These are phyloP conservation scores for Aspiorhynchus laticeps DNA, from an alignment of 2,113 vertebrate genomes.

Conservation along the genomic window DNA sequence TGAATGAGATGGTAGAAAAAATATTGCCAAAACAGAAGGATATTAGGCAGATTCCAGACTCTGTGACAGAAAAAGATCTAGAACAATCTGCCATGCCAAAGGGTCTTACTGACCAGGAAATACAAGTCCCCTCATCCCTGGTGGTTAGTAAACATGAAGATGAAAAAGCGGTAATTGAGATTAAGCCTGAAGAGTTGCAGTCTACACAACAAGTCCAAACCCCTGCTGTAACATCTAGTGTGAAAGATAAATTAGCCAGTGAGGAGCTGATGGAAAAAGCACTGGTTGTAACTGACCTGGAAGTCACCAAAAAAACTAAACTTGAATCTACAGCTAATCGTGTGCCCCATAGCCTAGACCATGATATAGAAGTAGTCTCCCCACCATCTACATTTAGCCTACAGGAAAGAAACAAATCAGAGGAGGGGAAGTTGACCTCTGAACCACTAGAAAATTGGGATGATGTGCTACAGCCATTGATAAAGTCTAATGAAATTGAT, in stretches of 20 bases:
- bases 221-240: background rate
- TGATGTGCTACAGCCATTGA: conserved; percentile 49
- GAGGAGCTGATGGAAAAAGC: conserved; percentile 1
- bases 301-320: conserved; percentile 43
- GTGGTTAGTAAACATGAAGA: conserved; percentile 41
- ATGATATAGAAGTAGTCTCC: conserved; percentile 62
- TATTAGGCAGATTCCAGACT: conserved; percentile 8
- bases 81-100: conserved; percentile 10
- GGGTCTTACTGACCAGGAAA: background rate
- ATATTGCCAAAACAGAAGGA: background rate
- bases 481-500: conserved; percentile 62
- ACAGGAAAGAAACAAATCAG: conserved; percentile 52
- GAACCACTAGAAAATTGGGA: conserved; percentile 63
- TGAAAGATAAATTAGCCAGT: conserved; percentile 25
- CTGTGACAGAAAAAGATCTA: background rate
- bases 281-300: conserved; percentile 1
- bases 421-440: conserved; percentile 50
- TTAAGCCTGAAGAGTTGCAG: background rate
- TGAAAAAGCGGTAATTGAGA: conserved; percentile 29
- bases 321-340: conserved; percentile 48
- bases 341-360: conserved; percentile 41
- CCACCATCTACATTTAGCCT: conserved; percentile 63
- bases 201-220: background rate
- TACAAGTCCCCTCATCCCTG: background rate
- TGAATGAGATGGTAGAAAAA: background rate